phyloP scores from a whole-genome alignment of 1,140 invertebrate species.

The Diorhabda sublineata region DNA sequence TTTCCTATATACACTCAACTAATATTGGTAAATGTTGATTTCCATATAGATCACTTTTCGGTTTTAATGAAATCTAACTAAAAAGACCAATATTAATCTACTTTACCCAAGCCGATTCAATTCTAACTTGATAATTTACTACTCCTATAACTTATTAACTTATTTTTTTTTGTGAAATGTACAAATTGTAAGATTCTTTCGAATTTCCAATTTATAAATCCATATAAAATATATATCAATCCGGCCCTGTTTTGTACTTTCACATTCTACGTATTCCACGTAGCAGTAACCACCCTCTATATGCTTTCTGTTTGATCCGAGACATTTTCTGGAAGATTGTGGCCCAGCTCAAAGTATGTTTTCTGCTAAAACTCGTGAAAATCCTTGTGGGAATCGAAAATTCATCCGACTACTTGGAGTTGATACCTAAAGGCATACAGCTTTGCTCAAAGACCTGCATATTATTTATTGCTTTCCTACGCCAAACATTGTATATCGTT shows the following conservation, averaged over 20 bases:
- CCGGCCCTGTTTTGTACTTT: constrained; percentile 1
- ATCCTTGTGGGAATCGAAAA: constrained; percentile 6
- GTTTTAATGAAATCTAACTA: no score
- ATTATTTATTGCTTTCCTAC: constrained; percentile 49
- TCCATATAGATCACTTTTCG: no score
- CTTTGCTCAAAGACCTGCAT: constrained; percentile 47
- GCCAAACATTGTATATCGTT: constrained; percentile 46
- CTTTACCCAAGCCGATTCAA: no score
- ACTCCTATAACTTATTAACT: no score
- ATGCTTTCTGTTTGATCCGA: constrained; percentile 50
- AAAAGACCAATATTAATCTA: no score
- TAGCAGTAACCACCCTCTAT: constrained; percentile 48
- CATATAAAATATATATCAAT: background rate
- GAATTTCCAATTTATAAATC: no score
- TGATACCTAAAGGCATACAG: constrained; percentile 47
- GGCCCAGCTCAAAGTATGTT: constrained; percentile 23
- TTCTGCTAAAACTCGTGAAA: background rate
- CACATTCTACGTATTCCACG: constrained; percentile 35
- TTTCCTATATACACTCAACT: no score
- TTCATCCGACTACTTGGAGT: constrained; percentile 31
- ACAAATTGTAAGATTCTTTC: no score
- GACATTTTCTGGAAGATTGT: constrained; percentile 45
- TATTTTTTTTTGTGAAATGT: no score
- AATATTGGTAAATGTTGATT: no score
- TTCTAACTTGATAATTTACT: no score